phyloP scores from a whole-genome alignment of 2,888 invertebrate species.

The Heliconius cydno region DNA sequence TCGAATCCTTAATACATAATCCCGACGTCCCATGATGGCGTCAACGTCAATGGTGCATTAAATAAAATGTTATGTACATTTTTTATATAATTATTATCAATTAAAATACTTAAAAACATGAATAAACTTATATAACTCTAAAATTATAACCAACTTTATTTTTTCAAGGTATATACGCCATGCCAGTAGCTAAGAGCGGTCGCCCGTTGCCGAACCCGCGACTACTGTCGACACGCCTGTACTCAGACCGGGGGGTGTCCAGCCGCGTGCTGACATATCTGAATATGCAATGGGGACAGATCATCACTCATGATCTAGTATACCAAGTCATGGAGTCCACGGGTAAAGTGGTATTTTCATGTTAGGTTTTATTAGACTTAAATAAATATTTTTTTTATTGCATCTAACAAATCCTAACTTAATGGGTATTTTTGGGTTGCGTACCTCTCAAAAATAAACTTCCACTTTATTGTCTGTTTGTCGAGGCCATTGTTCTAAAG shows the following conservation, averaged over 20 bases:
- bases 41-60: too few relatives aligned
- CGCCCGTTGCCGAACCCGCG: conserved; percentile 78
- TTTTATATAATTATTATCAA: too few relatives aligned
- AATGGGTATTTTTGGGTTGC: not conserved
- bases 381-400: not conserved
- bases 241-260: conserved; percentile 76
- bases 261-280: conserved; percentile 83
- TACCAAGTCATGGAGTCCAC: conserved; percentile 85
- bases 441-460: too few relatives aligned
- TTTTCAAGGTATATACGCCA: conserved; percentile 68
- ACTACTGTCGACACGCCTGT: conserved; percentile 84
- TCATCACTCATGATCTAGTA: conserved; percentile 87
- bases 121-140: too few relatives aligned
- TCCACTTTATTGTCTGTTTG: not conserved
- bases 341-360: conserved; percentile 56
- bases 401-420: too few relatives aligned
- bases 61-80: too few relatives aligned
- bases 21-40: too few relatives aligned
- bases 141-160: not conserved
- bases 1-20: too few relatives aligned
- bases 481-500: not conserved
- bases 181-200: conserved; percentile 82
- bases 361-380: not conserved
- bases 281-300: conserved; percentile 89
- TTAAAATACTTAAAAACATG: too few relatives aligned